Base-by-base conservation (phyloP, 2,888 invertebrate species). In the Fragum fragum region DNA sequence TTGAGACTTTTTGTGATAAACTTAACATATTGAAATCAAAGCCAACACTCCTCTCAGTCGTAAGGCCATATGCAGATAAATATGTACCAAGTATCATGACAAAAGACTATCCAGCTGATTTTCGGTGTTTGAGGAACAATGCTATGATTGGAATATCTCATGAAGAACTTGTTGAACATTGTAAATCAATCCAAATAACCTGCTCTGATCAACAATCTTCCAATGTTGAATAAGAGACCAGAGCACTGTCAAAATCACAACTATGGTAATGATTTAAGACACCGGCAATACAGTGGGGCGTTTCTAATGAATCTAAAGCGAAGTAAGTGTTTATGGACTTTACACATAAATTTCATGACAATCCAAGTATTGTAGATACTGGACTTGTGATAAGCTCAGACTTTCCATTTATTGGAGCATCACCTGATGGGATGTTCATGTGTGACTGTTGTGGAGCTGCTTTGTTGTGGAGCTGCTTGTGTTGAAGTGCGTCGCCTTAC, bases 391-490 rank as follows among this genome's bases (percentile, higher is more conserved):
- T 84, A 0, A 73, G 66, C 36, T 16, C 23, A 23, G 75, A 71
- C n/a, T 16, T 55, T 61, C 80, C 83, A 42, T 78, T 57, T 23
- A 59, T 84, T 71, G 86, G 84, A 21, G 87, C 87, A 14, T 82
- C 79, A 23, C 81, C 87, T 28, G 87, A 87, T 76, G 76, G 79
- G 1, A 61, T 80, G 16, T 76, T 74, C 3, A 28, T 71, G 6
- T 86, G 84, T 78, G 85, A 80, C 42, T 86, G 81, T 28, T 84
- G 85, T 71, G 81, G 83, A 0, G 18, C 23, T 26, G 71, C 52
- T 14, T 39, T 86, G 81, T 28, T 84, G 85, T 71, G 81, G 83
- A 0, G 18, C 23, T 26, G 68, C 52, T 14, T 39, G 52, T 59
- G 36, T 77, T 7, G 81, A 83, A 59, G 59, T 85, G 16, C 81